Base-by-base conservation (phyloP, 2,797 vertebrate species). In the Gobionotothen gibberifrons region DNA sequence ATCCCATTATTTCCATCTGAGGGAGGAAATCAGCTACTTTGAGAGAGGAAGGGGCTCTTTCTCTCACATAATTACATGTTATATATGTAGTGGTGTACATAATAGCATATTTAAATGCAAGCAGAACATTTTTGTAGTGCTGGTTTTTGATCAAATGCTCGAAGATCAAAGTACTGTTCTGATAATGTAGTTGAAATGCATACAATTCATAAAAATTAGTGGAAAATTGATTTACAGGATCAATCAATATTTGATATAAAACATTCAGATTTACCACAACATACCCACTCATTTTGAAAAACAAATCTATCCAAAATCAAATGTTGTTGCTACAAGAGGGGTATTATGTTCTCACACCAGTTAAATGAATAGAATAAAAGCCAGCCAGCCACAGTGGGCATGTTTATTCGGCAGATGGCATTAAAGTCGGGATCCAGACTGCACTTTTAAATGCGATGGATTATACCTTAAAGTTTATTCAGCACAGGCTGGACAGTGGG, bases 351-450 rank as follows among this genome's bases (percentile, higher is more conserved):
- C 17, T 66, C 65, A 39, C 54, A 62, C 64, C 72, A 67, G 62
- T 79, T 64, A 46, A 73, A 83, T 21, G 19, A 81, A 59, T 21
- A 36, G 16, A 67, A 72, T 57, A 58, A 67, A 75, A 22, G 16
- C 42, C 64, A 49, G 42, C 43, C 57, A 48, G 48, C 40, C 29
- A 55, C 22, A 63, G 53, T 40, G 14, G 72, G 52, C 65, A 43
- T 63, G 32, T 67, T 77, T 61, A 9, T 74, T 67, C 8, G 47
- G 48, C 83, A 85, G 72, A 85, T 85, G 80, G 76, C 58, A 54
- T 72, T 22, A 13, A 32, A 80, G 63, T 64, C 71, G 64, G 56
- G 53, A 69, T 76, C 51, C 67, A 74, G 72, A 77, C 53, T 73
- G 62, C 3, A 2, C 51, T 70, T 80, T 76, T 64, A 54, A 64